Evolutionary conservation across 2,797 vertebrate genomes (phyloP).

Genomic region (Botia kubotai): DNA sequence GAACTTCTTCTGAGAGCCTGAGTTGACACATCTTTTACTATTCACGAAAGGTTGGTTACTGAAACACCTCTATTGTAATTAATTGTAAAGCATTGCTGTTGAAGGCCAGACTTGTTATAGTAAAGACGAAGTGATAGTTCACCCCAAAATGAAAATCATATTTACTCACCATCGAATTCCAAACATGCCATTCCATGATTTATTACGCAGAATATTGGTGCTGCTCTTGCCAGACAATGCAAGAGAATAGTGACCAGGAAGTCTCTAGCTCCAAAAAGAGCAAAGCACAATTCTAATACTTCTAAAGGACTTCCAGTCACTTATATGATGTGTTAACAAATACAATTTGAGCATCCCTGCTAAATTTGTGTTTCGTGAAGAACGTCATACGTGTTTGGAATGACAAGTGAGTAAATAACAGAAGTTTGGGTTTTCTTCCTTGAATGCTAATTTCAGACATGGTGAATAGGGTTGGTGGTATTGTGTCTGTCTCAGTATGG

Average conservation of each 20-base stretch:
- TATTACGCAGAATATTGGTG: neutral
- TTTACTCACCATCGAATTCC: neutral
- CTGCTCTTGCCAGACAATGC: neutral
- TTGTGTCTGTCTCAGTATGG: neutral
- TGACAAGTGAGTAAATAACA: neutral
- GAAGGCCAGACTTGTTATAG: neutral
- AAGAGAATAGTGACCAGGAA: neutral
- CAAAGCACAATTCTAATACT: too few species aligned
- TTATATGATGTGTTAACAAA: too few species aligned
- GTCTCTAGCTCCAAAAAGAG: too few species aligned
- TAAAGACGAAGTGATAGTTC: neutral
- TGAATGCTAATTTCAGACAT: neutral
- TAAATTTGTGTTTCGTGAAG: too few species aligned
- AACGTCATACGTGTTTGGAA: neutral
- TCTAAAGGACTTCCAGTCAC: too few species aligned
- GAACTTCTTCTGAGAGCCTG: conserved; percentile 90
- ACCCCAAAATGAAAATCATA: too few species aligned
- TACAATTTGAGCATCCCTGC: too few species aligned
- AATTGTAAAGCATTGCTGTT: neutral
- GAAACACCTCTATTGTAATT: neutral
- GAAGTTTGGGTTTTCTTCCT: neutral
- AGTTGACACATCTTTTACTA: conserved; percentile 14
- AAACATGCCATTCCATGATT: neutral
- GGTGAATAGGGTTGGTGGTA: conserved; percentile 7
- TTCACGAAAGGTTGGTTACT: conserved; percentile 7